Evolutionary conservation across 1,140 invertebrate species (phyloP).

Genomic region (Lordiphosa collinella): DNA sequence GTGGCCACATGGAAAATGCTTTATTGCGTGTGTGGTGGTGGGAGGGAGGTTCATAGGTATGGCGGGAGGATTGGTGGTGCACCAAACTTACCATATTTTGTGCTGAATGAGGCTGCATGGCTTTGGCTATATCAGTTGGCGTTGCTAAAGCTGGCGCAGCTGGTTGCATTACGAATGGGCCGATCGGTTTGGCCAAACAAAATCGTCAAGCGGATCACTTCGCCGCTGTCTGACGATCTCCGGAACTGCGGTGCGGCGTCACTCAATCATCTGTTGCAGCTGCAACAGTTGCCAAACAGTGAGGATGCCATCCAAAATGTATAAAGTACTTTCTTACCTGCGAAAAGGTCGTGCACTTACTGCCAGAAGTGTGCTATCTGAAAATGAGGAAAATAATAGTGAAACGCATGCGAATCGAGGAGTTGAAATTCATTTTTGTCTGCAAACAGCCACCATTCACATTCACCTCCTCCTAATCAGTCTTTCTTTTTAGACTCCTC

Average conservation of each 20-base stretch:
- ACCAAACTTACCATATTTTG: slow-evolving; percentile 65
- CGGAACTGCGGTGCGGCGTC: slow-evolving; percentile 38
- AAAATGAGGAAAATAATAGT: not conserved
- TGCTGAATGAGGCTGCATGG: slow-evolving; percentile 67
- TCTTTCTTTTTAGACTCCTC: too few relatives aligned
- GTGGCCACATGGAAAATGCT: too few relatives aligned
- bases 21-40: too few relatives aligned
- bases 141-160: slow-evolving; percentile 41
- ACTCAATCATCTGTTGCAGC: slow-evolving; percentile 57
- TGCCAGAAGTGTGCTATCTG: slow-evolving; percentile 4
- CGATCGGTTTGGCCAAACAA: slow-evolving; percentile 11
- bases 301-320: not conserved
- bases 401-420: not conserved
- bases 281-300: not conserved
- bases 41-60: not conserved
- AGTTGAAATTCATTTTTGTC: not conserved
- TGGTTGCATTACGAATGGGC: slow-evolving; percentile 64
- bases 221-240: slow-evolving; percentile 42
- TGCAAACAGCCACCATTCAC: too few relatives aligned
- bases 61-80: too few relatives aligned
- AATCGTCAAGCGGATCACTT: slow-evolving; percentile 27
- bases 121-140: slow-evolving; percentile 56
- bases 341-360: slow-evolving; percentile 6
- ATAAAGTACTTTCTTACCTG: slow-evolving; percentile 12
- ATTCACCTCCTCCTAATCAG: too few relatives aligned